These are phyloP conservation scores for Nomada lathburiana DNA, from an alignment of 2,888 invertebrate genomes.

Conservation along the genomic window DNA sequence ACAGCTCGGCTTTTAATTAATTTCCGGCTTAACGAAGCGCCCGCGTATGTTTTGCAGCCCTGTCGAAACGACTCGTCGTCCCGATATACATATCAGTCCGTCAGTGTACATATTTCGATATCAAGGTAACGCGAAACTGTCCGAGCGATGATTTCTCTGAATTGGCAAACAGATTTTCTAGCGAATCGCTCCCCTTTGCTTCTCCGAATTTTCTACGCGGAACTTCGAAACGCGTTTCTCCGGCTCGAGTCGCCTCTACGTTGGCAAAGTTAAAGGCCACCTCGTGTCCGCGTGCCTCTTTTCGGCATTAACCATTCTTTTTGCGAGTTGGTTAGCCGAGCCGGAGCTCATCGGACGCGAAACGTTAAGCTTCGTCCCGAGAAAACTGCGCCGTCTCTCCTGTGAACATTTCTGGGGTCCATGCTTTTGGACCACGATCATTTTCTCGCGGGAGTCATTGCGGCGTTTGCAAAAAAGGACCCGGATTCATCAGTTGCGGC, in stretches of 20 bases:
- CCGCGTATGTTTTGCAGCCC: slow-evolving; percentile 52
- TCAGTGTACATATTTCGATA: slow-evolving; percentile 16
- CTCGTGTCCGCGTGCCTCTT: slow-evolving; percentile 6
- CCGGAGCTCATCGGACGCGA: slow-evolving; percentile 22
- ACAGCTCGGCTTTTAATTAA: slow-evolving; percentile 62
- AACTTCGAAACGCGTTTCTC: slow-evolving; percentile 12
- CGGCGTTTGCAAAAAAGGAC: too few species aligned
- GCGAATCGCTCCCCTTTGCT: neutral
- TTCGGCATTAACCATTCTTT: slow-evolving; percentile 36
- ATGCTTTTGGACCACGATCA: neutral
- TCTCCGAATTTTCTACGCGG: slow-evolving; percentile 1
- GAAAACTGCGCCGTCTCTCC: neutral
- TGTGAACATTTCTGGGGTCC: neutral
- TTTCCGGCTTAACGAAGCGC: slow-evolving; percentile 65
- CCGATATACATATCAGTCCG: slow-evolving; percentile 11
- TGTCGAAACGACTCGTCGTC: slow-evolving; percentile 15
- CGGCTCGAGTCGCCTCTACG: neutral
- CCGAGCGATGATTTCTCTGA: neutral
- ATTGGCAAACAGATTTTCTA: neutral
- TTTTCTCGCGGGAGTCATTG: neutral
- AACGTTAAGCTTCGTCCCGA: slow-evolving; percentile 27
- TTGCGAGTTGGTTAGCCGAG: slow-evolving; percentile 23
- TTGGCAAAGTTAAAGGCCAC: slow-evolving; percentile 12
- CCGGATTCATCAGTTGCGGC: too few species aligned
- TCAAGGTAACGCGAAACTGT: slow-evolving; percentile 27